Evolutionary conservation across 2,888 invertebrate species (phyloP), one percentile per base, ranked within the genome.

Genomic region (Pogonocherus hispidulus): DNA sequence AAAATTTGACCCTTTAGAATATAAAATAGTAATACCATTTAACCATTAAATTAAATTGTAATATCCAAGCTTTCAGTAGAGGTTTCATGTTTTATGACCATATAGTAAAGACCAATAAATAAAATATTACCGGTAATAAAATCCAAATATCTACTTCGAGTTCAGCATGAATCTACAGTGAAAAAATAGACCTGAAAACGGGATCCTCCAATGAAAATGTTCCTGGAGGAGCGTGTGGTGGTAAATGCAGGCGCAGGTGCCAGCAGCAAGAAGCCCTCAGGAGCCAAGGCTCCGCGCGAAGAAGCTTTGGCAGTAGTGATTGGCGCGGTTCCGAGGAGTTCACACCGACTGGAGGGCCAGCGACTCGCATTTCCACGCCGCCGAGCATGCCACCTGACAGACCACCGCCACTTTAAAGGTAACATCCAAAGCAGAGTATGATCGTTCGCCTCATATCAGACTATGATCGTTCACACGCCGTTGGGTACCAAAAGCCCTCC

Each of bases 331-430:
- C 68, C 77, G 73, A 73, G 71, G 64, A 73, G 77, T 74, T 74
- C 73, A 73, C 73, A 74, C 69, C 69, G 67, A 63, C 69, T 65
- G 27, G 63, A 68, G 64, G 49, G 60, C 20, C 32, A 64, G 32
- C 67, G 71, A 60, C 73, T 76, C 76, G 76, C 76, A 71, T 76
- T 78, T 77, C 72, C 79, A 71, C 78, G 37, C 76, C 69, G 76
- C 64, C 78, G 79, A 81, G 78, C 81, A 83, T 83, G 81, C 81
- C 83, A 79, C 83, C 82, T 78, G 81, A 83, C 79, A 73, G 75
- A 73, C 74, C 76, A 69, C 78, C 78, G 70, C 80, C 80, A 74
- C 79, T 78, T 69, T 80, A 78, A 80, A 82, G 79, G 80, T 79
- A 75, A 73, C 70, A 71, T 69, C n/a, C n/a, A n/a, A n/a, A n/a